Conservation (phyloP, 2,888 invertebrate genomes). For the Acleris cristana region DNA sequence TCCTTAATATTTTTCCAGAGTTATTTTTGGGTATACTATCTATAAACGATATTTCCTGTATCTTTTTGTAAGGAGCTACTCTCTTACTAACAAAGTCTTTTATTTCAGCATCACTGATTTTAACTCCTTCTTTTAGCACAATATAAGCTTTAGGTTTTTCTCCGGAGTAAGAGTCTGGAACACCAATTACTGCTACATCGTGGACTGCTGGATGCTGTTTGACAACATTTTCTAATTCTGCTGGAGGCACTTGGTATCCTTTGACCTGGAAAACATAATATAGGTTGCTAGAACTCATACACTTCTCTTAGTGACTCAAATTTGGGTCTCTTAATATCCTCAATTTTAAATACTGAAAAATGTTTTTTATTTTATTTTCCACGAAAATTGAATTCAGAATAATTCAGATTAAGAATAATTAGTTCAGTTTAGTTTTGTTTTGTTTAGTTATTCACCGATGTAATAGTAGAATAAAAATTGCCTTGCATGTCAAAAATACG, state of each 20-base stretch:
- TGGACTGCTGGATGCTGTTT: conserved; percentile 88
- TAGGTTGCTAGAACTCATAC: neutral
- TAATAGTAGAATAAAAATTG: no score
- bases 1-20: conserved; percentile 90
- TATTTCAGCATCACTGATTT: conserved; percentile 81
- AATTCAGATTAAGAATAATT: no score
- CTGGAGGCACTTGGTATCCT: conserved; percentile 92
- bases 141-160: conserved; percentile 91
- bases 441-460: no score
- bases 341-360: no score
- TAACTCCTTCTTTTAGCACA: conserved; percentile 76
- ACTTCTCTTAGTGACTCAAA: neutral
- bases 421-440: no score
- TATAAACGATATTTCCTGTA: conserved; percentile 87
- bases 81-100: conserved; percentile 85
- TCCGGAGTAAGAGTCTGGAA: conserved; percentile 87
- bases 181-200: conserved; percentile 93
- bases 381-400: no score
- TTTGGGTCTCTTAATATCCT: no score
- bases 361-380: no score
- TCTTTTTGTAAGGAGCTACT: conserved; percentile 90
- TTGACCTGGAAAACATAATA: conserved; percentile 73
- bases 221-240: conserved; percentile 91
- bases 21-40: conserved; percentile 89
- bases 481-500: no score